These are phyloP conservation scores for Oryzias woworae DNA, from an alignment of 2,113 vertebrate species.

Conservation along the genomic window DNA sequence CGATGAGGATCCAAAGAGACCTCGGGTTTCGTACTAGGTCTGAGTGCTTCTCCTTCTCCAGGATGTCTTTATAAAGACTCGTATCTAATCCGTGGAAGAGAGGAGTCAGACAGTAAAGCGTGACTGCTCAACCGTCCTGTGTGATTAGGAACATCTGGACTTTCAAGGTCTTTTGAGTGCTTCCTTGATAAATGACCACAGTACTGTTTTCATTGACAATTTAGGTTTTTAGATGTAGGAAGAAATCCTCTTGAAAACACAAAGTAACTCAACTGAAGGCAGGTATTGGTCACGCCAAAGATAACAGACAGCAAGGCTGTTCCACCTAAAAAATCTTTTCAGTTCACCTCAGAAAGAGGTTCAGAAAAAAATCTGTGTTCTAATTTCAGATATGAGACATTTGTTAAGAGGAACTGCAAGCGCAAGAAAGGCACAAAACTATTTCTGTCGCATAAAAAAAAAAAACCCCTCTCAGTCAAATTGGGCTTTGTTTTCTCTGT, in stretches of 20 bases:
- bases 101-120: slow-evolving; percentile 13
- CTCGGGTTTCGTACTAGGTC: slow-evolving; percentile 23
- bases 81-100: slow-evolving; percentile 21
- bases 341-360: too few relatives aligned
- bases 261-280: too few relatives aligned
- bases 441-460: slow-evolving; percentile 5
- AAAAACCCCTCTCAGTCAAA: background rate
- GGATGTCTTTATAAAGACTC: slow-evolving; percentile 16
- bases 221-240: too few relatives aligned
- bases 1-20: slow-evolving; percentile 18
- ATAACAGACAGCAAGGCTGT: too few relatives aligned
- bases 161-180: slow-evolving; percentile 51
- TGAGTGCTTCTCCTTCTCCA: slow-evolving; percentile 50
- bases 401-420: background rate
- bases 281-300: too few relatives aligned
- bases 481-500: slow-evolving; percentile 9
- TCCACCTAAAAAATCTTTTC: too few relatives aligned
- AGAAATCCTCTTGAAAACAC: too few relatives aligned
- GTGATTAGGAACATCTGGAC: slow-evolving; percentile 17
- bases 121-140: slow-evolving; percentile 27
- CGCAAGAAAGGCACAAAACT: background rate
- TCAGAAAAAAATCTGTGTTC: too few relatives aligned
- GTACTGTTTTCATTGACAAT: background rate
- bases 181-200: slow-evolving; percentile 46
- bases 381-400: too few relatives aligned